A percentile compares a stretch with the other conserved stretches of the same genome.
Evolutionary conservation across 2,797 vertebrate genomes (phyloP).

Genomic region (Argyrosomus regius): DNA sequence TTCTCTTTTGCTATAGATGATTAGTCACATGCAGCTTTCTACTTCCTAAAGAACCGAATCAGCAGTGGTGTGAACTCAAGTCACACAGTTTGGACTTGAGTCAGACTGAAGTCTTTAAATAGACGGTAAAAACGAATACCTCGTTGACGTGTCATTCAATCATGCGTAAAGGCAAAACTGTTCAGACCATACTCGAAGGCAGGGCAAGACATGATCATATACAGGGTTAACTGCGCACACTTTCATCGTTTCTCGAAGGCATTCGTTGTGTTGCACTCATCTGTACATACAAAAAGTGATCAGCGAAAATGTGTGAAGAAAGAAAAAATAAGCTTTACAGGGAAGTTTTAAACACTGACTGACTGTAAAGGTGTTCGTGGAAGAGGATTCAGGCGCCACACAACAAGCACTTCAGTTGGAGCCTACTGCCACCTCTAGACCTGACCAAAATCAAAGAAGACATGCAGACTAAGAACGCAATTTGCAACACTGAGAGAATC

Average conservation of each 20-base stretch:
- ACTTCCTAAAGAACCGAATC: not conserved
- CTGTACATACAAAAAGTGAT: not conserved
- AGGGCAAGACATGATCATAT: not conserved
- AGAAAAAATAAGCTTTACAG: not conserved
- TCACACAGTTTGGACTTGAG: not conserved
- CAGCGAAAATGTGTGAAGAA: not conserved
- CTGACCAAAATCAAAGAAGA: not conserved
- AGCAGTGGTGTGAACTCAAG: not conserved
- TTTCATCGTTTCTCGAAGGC: not conserved
- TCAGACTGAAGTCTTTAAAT: not conserved
- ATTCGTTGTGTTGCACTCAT: not conserved
- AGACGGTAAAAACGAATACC: not conserved
- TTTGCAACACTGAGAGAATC: no score
- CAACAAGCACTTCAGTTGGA: not conserved
- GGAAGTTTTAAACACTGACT: not conserved
- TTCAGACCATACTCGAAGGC: not conserved
- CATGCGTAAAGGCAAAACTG: not conserved
- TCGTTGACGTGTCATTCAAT: not conserved
- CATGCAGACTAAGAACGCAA: no score
- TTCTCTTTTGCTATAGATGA: conserved; percentile 11
- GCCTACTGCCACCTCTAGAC: not conserved
- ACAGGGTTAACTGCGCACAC: not conserved
- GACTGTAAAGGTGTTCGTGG: not conserved
- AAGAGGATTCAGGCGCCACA: not conserved
- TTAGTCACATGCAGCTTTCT: conserved; percentile 20